Evolutionary conservation across 2,113 vertebrate species (phyloP).

Genomic region (Anarrhichthys ocellatus): DNA sequence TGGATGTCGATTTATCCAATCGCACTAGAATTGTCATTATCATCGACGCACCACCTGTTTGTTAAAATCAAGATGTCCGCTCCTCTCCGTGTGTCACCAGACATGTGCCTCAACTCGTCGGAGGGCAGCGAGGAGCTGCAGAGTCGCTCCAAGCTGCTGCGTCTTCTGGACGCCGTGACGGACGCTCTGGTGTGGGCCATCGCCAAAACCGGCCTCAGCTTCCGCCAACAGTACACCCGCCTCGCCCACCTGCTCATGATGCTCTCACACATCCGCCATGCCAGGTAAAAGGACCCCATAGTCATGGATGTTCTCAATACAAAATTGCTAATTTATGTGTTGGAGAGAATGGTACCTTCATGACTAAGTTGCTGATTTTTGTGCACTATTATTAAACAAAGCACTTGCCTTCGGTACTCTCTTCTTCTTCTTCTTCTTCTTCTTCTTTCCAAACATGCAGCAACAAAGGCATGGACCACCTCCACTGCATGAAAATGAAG

Average conservation of each 20-base stretch:
- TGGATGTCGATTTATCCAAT: background rate
- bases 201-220: constrained; percentile 88
- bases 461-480: constrained; percentile 99
- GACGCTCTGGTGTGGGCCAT: constrained; percentile 97
- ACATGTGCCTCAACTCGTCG: constrained; percentile 87
- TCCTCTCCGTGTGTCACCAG: constrained; percentile 67
- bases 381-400: background rate
- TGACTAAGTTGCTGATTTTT: background rate
- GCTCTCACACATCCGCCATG: constrained; percentile 93
- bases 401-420: background rate
- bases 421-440: background rate
- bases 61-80: background rate
- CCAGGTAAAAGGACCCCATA: constrained; percentile 83
- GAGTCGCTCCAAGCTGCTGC: constrained; percentile 88
- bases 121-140: constrained; percentile 86
- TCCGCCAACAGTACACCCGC: constrained; percentile 91
- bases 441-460: constrained; percentile 71
- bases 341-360: too few species aligned
- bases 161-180: constrained; percentile 89
- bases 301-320: background rate
- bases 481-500: constrained; percentile 98
- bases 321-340: background rate
- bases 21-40: background rate
- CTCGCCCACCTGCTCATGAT: constrained; percentile 96
- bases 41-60: background rate